Evolutionary conservation across 2,113 vertebrate species (phyloP), one percentile per base, ranked within the genome.

Genomic region (Nothocercus julius): DNA sequence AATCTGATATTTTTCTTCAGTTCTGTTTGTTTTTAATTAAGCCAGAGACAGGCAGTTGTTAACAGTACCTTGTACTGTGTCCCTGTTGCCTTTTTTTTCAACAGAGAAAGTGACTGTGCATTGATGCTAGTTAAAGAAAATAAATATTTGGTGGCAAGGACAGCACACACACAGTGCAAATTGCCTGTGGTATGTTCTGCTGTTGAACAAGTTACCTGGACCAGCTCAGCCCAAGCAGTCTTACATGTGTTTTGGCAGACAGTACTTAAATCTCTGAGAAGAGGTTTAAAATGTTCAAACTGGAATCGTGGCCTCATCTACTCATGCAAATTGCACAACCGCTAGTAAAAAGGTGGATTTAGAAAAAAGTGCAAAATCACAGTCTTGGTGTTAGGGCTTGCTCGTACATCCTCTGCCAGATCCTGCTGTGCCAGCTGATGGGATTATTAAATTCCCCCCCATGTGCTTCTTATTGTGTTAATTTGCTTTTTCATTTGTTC

Each of bases 361-460:
- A 66, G 54, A 51, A 90, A 73, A 79, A 53, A 51, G 40, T 78
- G 66, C 61, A 82, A 51, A 78, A 75, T 75, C 54, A 24, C 32
- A 54, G 16, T 66, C 17, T 82, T 18, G 42, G 42, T 9, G 8
- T 86, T 93, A n/a, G 45, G 56, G 24, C 28, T 84, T 69, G 19
- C 82, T 91, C 6, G 5, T 75, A 9, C 13, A 56, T 66, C 49
- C 34, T 87, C 10, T 44, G 84, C 72, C 38, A 76, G 53, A 81
- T 75, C 51, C 49, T 74, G 40, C 68, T 85, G n/a, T 73, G 59
- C n/a, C 54, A 73, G 25, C 1, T 94, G 59, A 90, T 8, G 24
- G 54, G 80, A 87, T 87, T 54, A 51, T 92, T 92, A 90, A 93
- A 84, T 3, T 16, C 68, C 83, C 40, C 30, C 77, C 20, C 24